These are phyloP conservation scores for Cyclina sinensis DNA, from an alignment of 1,140 invertebrate genomes.

Conservation along the genomic window DNA sequence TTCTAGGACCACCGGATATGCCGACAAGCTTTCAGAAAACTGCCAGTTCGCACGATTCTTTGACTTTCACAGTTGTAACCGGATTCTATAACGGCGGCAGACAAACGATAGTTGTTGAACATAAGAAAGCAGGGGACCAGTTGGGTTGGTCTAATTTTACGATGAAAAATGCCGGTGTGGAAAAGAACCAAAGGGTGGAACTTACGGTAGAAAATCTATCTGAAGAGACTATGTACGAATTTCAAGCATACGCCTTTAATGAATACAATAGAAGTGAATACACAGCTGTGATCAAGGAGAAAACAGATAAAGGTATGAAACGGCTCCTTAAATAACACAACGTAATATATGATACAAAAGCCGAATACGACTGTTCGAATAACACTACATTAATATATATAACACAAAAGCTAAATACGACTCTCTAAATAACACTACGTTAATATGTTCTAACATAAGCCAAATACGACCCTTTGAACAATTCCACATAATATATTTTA, in stretches of 20 bases:
- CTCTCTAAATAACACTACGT: no score
- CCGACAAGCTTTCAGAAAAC: not conserved
- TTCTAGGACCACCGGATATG: constrained; percentile 29
- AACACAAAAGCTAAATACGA: no score
- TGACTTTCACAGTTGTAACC: not conserved
- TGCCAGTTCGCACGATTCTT: not conserved
- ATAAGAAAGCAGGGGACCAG: not conserved
- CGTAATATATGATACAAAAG: no score
- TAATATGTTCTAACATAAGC: no score
- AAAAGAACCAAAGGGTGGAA: not conserved
- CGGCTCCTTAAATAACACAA: no score
- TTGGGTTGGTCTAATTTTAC: constrained; percentile 2
- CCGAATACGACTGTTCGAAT: no score
- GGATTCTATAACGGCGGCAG: constrained; percentile 25
- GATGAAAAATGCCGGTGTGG: not conserved
- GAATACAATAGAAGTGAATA: not conserved
- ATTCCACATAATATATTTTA: no score
- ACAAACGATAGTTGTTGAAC: constrained; percentile 17
- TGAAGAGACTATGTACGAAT: constrained; percentile 1
- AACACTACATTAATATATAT: no score
- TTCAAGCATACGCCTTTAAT: constrained; percentile 1
- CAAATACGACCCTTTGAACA: no score
- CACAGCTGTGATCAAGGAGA: constrained; percentile 2
- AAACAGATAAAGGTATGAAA: not conserved
- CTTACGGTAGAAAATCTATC: not conserved